Base-by-base conservation (phyloP, 1,140 invertebrate species). In the Leptinotarsa undecemlineata region DNA sequence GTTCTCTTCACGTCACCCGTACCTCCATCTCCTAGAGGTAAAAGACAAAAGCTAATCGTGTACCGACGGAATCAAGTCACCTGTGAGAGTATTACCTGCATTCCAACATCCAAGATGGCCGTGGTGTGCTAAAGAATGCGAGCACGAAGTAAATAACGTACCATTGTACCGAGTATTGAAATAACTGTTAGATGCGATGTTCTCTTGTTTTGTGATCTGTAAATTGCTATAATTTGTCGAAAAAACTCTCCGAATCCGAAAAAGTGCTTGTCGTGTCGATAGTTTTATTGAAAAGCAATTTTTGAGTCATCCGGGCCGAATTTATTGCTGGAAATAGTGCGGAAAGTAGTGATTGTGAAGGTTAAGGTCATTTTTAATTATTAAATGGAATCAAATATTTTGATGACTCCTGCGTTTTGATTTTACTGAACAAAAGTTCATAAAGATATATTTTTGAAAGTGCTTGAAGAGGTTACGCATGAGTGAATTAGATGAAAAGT, bases 51-150 rank as follows among this genome's bases (percentile, higher is more conserved):
- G 68, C 68, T 20, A 20, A 51, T 70, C 51, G 20, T 48, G 68
- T 70, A 70, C 68, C 26, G 68, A 70, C 48, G 17, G 51, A 70
- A 70, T 70, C 51, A 70, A 70, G 48, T 70, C 68, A 70, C 68
- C 75, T 70, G 71, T 47, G 75, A 76, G 70, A 71, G 76, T 74
- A 74, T 74, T 78, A 78, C 77, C 77, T 78, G 77, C 77, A 78
- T 78, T 76, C 77, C 73, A 74, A 76, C 75, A 74, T 73, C 74
- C 74, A 78, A 78, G 77, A 78, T 78, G 77, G 77, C 77, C 77
- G 77, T 70, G 48, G 48, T 48, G 74, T 63, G 74, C 74, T 76
- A 71, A 78, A 78, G 77, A 78, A 78, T 78, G 77, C 77, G 77
- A 76, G 74, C 77, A 78, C 72, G 72, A 23, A 78, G 72, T 76